These are phyloP conservation scores for Podargus strigoides DNA, from an alignment of 2,797 vertebrate species.

Conservation along the genomic window DNA sequence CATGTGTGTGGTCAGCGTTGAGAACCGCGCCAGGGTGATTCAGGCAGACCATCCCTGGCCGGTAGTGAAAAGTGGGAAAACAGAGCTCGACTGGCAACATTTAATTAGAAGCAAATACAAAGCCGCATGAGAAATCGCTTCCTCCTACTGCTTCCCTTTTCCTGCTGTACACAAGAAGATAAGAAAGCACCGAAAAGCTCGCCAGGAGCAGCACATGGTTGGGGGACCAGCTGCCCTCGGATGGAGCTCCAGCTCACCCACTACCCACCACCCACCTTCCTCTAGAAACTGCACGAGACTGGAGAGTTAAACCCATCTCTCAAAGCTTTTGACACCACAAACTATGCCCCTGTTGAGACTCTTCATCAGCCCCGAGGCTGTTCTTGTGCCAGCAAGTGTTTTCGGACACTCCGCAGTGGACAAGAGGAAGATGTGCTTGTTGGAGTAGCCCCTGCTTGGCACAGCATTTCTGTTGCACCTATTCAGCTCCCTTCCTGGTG, in stretches of 20 bases:
- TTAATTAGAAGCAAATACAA: slow-evolving; percentile 28
- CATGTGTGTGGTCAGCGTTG: background rate
- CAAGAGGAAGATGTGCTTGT: background rate
- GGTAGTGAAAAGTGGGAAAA: slow-evolving; percentile 24
- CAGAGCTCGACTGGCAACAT: background rate
- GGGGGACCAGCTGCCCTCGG: background rate
- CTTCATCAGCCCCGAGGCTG: rapidly evolving
- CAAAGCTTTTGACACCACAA: background rate
- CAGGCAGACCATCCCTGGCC: background rate
- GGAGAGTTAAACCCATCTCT: background rate
- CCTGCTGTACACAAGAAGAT: slow-evolving; percentile 60
- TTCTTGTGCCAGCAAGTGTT: rapidly evolving
- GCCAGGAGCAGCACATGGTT: background rate
- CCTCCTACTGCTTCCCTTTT: slow-evolving; percentile 68
- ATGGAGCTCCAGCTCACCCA: background rate
- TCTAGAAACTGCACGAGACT: background rate
- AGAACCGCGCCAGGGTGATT: background rate
- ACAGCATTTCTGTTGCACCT: rapidly evolving
- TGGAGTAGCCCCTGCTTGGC: background rate
- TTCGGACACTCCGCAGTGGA: rapidly evolving
- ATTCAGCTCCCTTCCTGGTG: background rate
- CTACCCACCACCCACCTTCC: background rate
- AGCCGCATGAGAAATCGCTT: slow-evolving; percentile 65
- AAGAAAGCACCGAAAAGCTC: background rate
- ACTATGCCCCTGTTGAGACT: background rate